Percentiles rank a stretch among this genome's conserved stretches.
Evolutionary conservation across 2,888 invertebrate genomes (phyloP).

Genomic region (Drosophila pegasa): DNA sequence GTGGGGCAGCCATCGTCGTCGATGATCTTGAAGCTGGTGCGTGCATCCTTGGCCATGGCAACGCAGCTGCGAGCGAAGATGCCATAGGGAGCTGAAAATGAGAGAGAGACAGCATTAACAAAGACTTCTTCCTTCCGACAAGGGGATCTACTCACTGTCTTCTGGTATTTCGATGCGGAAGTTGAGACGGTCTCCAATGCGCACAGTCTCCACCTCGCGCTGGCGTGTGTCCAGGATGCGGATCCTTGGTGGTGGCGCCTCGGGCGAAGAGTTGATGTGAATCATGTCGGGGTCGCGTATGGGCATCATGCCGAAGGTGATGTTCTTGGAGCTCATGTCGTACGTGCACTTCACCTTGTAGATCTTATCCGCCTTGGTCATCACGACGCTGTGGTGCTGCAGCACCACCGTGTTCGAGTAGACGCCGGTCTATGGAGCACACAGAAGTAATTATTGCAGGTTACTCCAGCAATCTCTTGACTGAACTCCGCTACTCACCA

Average conservation of each 20-base stretch:
- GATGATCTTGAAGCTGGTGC: conserved; percentile 97
- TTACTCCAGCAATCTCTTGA: too few species aligned
- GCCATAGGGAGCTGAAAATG: conserved; percentile 94
- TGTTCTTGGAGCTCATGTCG: conserved; percentile 98
- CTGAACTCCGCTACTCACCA: conserved; percentile 88
- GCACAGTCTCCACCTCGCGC: conserved; percentile 96
- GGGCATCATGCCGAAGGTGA: conserved; percentile 98
- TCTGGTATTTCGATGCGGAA: conserved; percentile 98
- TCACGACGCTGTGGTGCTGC: conserved; percentile 97
- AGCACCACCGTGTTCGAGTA: conserved; percentile 97
- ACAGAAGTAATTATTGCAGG: too few species aligned
- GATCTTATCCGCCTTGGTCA: conserved; percentile 98
- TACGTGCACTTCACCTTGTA: conserved; percentile 98
- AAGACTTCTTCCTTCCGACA: background rate
- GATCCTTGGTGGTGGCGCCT: conserved; percentile 97
- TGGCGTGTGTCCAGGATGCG: conserved; percentile 94
- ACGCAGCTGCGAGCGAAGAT: conserved; percentile 98
- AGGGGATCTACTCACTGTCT: conserved; percentile 90
- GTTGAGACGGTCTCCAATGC: conserved; percentile 96
- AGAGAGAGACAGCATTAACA: conserved; percentile 6
- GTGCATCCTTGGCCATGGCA: conserved; percentile 98
- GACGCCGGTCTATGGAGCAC: conserved; percentile 90
- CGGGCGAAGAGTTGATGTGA: conserved; percentile 97
- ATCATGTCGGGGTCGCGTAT: conserved; percentile 98
- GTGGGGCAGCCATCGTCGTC: conserved; percentile 98